A percentile compares a stretch with the other conserved stretches of the same genome.
phyloP scores from a whole-genome alignment of 2,888 invertebrate genomes.

The Leptinotarsa haldemani region DNA sequence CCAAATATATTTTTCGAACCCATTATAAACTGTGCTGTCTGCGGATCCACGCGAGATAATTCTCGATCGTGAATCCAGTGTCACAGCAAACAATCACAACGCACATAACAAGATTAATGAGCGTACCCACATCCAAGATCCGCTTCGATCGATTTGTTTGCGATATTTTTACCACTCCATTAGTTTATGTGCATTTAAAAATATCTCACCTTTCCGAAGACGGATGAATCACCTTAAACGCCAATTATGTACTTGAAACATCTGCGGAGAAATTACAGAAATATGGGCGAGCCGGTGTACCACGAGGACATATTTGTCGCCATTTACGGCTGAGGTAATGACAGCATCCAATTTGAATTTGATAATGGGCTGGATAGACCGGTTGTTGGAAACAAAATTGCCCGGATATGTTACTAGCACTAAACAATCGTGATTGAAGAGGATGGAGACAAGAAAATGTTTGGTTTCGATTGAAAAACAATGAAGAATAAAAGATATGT shows the following conservation, averaged over 20 bases:
- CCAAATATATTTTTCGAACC: too few species aligned
- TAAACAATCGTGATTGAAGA: not conserved
- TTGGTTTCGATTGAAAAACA: too few species aligned
- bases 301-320: constrained; percentile 14
- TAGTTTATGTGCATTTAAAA: constrained; percentile 6
- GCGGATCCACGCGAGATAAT: not conserved
- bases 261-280: constrained; percentile 4
- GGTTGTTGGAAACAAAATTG: not conserved
- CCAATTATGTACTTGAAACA: constrained; percentile 7
- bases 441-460: too few species aligned
- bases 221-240: constrained; percentile 16
- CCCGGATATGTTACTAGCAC: not conserved
- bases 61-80: not conserved
- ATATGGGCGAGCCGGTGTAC: constrained; percentile 7
- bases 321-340: constrained; percentile 2
- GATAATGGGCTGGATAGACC: not conserved
- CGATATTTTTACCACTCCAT: constrained; percentile 19
- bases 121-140: constrained; percentile 13
- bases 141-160: not conserved
- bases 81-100: not conserved
- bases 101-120: constrained; percentile 3
- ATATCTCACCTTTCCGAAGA: constrained; percentile 15
- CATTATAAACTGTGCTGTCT: too few species aligned
- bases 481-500: too few species aligned
- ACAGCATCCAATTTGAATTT: constrained; percentile 14